These are phyloP conservation scores for Scaptomyza tumidula DNA, from an alignment of 2,888 invertebrate genomes.

Conservation along the genomic window DNA sequence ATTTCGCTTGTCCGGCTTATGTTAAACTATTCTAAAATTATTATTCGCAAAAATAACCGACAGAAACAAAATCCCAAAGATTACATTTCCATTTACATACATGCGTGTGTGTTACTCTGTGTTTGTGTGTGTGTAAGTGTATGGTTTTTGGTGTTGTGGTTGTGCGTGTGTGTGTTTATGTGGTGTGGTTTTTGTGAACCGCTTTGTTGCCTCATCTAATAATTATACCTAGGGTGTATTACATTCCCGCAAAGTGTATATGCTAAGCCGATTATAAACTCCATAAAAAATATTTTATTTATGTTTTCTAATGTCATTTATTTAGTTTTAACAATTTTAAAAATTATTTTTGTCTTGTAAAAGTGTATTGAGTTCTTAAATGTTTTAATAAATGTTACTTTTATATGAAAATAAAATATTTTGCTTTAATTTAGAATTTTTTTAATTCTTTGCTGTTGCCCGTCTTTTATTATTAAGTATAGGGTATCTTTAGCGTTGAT, in stretches of 20 bases:
- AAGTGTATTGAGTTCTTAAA: too few relatives aligned
- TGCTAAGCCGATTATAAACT: background rate
- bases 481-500: background rate
- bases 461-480: too few relatives aligned
- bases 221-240: background rate
- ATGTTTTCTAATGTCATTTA: too few relatives aligned
- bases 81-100: conserved; percentile 24
- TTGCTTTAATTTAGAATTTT: too few relatives aligned
- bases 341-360: too few relatives aligned
- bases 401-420: too few relatives aligned
- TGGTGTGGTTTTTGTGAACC: background rate
- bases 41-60: conserved; percentile 36
- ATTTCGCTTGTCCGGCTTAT: conserved; percentile 27
- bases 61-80: conserved; percentile 21
- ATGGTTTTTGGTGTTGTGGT: background rate
- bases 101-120: background rate
- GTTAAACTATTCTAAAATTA: conserved; percentile 22
- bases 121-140: background rate
- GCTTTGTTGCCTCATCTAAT: conserved; percentile 35
- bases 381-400: too few relatives aligned
- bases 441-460: too few relatives aligned
- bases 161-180: background rate
- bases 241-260: too few relatives aligned
- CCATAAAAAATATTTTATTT: too few relatives aligned
- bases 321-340: too few relatives aligned